Conservation (phyloP, 2,113 vertebrate genomes). For the Stercorarius parasiticus region DNA sequence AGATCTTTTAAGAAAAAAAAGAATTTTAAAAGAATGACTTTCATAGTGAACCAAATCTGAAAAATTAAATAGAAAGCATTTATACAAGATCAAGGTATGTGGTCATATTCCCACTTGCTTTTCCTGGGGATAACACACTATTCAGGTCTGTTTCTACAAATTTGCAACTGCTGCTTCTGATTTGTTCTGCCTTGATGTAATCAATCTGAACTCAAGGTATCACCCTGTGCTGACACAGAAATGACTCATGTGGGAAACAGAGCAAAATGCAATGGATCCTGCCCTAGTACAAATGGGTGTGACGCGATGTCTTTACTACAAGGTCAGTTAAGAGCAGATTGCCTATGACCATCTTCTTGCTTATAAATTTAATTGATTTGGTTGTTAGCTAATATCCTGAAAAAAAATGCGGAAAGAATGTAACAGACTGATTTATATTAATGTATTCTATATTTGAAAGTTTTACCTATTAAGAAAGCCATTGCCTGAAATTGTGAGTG, state of each 20-base stretch:
- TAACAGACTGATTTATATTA: constrained; percentile 27
- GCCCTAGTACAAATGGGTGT: neutral
- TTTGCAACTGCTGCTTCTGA: neutral
- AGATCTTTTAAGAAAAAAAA: neutral
- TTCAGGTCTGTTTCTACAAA: neutral
- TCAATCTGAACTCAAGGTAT: constrained; percentile 1
- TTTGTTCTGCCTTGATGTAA: neutral
- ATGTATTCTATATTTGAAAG: constrained; percentile 27
- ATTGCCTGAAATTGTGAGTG: constrained; percentile 34
- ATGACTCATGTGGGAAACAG: neutral
- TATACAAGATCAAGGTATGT: neutral
- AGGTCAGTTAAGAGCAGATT: neutral
- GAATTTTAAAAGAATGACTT: neutral
- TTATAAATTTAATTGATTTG: constrained; percentile 18
- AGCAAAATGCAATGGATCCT: neutral
- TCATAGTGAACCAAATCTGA: neutral
- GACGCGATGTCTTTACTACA: neutral
- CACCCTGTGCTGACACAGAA: neutral
- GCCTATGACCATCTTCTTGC: neutral
- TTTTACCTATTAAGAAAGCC: constrained; percentile 40
- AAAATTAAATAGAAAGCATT: neutral
- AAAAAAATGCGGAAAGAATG: neutral
- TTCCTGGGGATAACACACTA: neutral
- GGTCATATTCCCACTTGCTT: neutral
- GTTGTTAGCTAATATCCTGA: neutral